Evolutionary conservation across 2,888 invertebrate genomes (phyloP).

Genomic region (Therioaphis trifolii): DNA sequence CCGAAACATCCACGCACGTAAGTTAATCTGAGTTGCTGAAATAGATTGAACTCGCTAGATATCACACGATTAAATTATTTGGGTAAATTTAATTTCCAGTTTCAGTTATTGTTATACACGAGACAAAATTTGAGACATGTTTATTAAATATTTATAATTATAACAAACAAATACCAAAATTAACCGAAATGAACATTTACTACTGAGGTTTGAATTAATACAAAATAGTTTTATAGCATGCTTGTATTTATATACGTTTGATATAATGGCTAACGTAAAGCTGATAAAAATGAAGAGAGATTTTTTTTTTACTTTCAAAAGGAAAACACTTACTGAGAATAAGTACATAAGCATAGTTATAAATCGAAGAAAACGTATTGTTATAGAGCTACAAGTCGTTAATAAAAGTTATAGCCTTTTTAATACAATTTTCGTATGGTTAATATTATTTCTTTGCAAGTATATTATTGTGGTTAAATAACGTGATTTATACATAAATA

Average conservation of each 20-base stretch:
- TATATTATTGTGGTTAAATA: too few species aligned
- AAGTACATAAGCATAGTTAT: background rate
- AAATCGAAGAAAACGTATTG: background rate
- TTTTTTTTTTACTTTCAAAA: background rate
- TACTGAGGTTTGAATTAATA: background rate
- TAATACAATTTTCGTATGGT: background rate
- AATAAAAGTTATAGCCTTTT: background rate
- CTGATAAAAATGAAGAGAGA: too few species aligned
- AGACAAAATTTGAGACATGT: background rate
- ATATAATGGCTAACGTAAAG: too few species aligned
- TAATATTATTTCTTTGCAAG: too few species aligned
- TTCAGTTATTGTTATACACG: too few species aligned
- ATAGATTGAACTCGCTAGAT: conserved; percentile 1
- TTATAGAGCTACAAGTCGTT: conserved; percentile 2
- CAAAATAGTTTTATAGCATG: background rate
- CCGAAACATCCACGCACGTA: background rate
- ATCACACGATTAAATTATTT: background rate
- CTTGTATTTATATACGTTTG: background rate
- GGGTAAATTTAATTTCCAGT: conserved; percentile 8
- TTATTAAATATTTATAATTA: background rate
- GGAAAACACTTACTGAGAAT: background rate
- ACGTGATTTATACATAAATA: too few species aligned
- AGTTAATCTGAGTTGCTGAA: background rate
- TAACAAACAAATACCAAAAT: background rate
- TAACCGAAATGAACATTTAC: conserved; percentile 24